Evolutionary conservation across 1,140 invertebrate genomes (phyloP), one percentile per base, ranked within the genome.

Genomic region (Rhagoletis zephyria): DNA sequence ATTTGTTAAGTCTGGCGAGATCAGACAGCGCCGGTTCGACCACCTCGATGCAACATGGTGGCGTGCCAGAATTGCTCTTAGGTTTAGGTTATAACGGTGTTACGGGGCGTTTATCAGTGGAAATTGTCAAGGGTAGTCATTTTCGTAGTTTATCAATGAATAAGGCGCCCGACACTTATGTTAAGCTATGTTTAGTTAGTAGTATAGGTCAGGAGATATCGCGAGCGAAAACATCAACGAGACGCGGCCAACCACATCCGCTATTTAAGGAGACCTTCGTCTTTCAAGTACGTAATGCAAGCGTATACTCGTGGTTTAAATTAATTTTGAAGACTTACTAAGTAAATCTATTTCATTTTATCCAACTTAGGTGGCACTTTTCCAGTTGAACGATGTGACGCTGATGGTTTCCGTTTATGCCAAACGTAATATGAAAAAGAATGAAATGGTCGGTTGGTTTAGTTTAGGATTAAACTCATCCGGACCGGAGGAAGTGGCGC

Each of bases 381-480:
- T 98, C 92, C 98, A 99, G 95, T 94, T 99, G 74, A 97, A 96
- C n/a, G 98, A 99, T 89, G 98, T 99, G 14, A 98, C 97, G 0
- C 94, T 99, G 85, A 98, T 98, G 95, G 95, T 98, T 70, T 97
- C 97, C 0, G 97, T 98, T 16, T 98, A 98, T 94, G 97, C 97
- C 93, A 96, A 97, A 87, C 96, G 97, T 90, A 95, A 96, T 88
- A 97, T 98, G 94, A 98, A 98, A 90, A 96, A 97, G 88, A 98
- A 98, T 90, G 97, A 99, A 93, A 97, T 98, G 96, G 97, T 98
- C 88, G 98, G 98, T 74, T 98, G 98, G 98, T 97, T 98, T 93
- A 97, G 97, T 87, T 93, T 98, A 77, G 98, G 98, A 12, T 94
- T 97, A 90, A 98, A 97, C 93, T 97, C 97, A 88, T 98, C 97